Base-by-base conservation (phyloP, 2,888 invertebrate species). In the Lordiphosa fenestrarum region DNA sequence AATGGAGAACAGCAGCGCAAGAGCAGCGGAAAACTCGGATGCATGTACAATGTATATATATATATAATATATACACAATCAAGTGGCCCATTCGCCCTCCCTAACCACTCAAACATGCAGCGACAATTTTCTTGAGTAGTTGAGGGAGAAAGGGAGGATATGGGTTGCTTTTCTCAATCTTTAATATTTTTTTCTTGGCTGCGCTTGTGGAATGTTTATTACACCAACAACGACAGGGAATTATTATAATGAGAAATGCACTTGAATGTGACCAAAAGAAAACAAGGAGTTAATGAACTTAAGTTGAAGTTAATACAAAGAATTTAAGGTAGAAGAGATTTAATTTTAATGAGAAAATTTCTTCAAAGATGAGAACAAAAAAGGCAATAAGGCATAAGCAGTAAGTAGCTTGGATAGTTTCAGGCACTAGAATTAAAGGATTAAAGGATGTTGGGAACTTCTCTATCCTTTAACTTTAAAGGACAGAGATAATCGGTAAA, bases 111-210 rank as follows among this genome's bases (percentile, higher is more conserved):
- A 56, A 66, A 63, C 55, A 67, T 50, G 67, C 67, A 63, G 65
- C 63, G 73, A 80, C 77, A 80, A 81, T 84, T 84, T 77, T 53
- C 64, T 62, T 58, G 71, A 80, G 81, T 76, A 55, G 73, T 30
- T 9, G 30, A 9, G 7, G 30, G 30, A n/a, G n/a, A n/a, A n/a
- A n/a, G 9, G 7, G 30, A 64, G n/a, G n/a, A 84, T 81, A 71
- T 66, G 71, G 63, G 77, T 61, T 69, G 63, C 51, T 57, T 57
- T 37, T 72, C 15, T 2, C 15, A 15, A 15, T 15, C 2, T 65
- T 53, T 57, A 36, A 59, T 59, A 44, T 54, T 47, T 63, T 64
- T 61, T 75, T 73, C 51, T 48, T 50, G 21, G 21, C 52, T 10
- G 30, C 37, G 61, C 66, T 62, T 15, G 56, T 66, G 80, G 54